phyloP scores from a whole-genome alignment of 2,113 vertebrate genomes.

The Malaclemys terrapin region DNA sequence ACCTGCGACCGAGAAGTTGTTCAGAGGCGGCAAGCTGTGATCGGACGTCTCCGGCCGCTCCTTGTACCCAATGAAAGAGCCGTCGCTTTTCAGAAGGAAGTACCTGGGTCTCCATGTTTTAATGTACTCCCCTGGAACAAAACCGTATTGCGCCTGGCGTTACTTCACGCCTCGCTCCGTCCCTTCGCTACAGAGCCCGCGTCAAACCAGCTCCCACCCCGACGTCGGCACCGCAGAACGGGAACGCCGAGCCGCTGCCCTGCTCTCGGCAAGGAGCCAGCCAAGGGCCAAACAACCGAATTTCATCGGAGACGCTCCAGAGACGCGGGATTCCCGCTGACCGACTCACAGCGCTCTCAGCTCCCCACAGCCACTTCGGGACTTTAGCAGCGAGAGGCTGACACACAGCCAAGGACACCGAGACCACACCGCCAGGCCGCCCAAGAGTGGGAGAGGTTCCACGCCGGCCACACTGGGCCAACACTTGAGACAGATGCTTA shows the following conservation, averaged over 20 bases:
- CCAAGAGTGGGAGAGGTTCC: accelerated
- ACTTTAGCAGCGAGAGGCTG: not conserved
- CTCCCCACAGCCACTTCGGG: not conserved
- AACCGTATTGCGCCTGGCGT: not conserved
- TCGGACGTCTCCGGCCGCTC: constrained; percentile 92
- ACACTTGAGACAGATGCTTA: not conserved
- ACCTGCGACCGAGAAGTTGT: constrained; percentile 97
- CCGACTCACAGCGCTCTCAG: not conserved
- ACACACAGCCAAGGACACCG: not conserved
- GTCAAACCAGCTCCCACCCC: not conserved
- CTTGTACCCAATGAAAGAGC: constrained; percentile 96
- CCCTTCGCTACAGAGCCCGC: too few relatives aligned
- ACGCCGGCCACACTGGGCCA: accelerated
- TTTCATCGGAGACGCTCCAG: not conserved
- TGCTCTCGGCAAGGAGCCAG: not conserved
- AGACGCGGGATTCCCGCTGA: not conserved
- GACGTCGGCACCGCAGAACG: too few relatives aligned
- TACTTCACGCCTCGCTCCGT: not conserved
- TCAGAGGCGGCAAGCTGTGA: constrained; percentile 88
- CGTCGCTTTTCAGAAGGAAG: constrained; percentile 94
- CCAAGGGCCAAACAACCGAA: too few relatives aligned
- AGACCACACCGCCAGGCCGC: not conserved
- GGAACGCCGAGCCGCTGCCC: not conserved
- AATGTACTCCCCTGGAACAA: constrained; percentile 91
- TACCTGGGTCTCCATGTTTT: constrained; percentile 96